Conservation (phyloP, 2,888 invertebrate species). For the Eupithecia vulgata region DNA sequence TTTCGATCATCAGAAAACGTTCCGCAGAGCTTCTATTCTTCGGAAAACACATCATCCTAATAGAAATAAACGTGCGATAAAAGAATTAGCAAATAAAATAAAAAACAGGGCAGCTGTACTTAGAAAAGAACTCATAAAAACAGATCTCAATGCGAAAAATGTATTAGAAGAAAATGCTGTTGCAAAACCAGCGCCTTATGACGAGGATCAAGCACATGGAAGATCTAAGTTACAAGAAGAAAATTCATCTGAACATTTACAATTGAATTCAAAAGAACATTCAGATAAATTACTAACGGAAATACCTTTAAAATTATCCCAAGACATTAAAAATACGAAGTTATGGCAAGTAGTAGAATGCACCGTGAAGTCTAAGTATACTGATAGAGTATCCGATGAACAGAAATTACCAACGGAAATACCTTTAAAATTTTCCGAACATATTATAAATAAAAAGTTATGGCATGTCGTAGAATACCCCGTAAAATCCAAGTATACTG, state of each 20-base stretch:
- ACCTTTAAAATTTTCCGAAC: neutral
- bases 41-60: neutral
- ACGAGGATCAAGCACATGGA: neutral
- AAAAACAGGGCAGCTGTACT: neutral
- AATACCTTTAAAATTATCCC: neutral
- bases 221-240: neutral
- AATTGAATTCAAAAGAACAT: neutral
- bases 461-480: neutral
- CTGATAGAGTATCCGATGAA: neutral
- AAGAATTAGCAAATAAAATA: neutral
- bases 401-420: too few species aligned
- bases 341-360: neutral
- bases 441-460: neutral
- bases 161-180: neutral
- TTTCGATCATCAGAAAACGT: neutral
- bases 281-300: neutral
- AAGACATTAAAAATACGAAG: neutral
- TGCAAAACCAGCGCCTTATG: neutral
- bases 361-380: neutral
- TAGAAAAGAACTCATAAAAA: neutral
- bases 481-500: neutral
- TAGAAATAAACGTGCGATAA: neutral
- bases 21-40: neutral
- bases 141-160: neutral
- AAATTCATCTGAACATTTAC: neutral